Evolutionary conservation across 2,797 vertebrate species (phyloP).

Genomic region (Ctenochaetus hawaiiensis): DNA sequence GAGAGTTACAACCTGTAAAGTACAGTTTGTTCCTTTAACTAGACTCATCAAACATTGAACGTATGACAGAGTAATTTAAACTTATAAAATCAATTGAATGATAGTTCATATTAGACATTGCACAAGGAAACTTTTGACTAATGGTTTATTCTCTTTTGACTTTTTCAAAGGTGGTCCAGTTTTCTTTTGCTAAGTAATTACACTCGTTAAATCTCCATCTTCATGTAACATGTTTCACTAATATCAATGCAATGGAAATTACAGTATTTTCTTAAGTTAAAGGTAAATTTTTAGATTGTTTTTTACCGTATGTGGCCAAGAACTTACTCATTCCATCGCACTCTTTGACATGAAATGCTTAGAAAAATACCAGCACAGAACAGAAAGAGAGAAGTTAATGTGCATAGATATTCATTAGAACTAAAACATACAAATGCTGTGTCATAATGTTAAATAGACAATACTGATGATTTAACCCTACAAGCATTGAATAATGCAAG

Average conservation of each 20-base stretch:
- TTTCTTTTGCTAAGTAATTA: not conserved
- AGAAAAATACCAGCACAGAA: not conserved
- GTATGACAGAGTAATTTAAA: not conserved
- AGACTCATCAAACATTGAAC: not conserved
- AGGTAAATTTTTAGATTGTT: not conserved
- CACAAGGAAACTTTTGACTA: not conserved
- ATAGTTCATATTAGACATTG: not conserved
- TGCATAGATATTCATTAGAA: not conserved
- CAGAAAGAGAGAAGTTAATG: not conserved
- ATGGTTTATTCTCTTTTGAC: not conserved
- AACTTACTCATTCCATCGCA: not conserved
- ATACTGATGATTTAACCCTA: not conserved
- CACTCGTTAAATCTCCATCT: not conserved
- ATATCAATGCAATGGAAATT: not conserved
- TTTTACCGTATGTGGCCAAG: not conserved
- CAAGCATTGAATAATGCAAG: not conserved
- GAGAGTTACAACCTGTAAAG: not conserved
- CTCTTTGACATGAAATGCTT: not conserved
- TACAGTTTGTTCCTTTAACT: conserved; percentile 2
- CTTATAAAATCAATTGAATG: not conserved
- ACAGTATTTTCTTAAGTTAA: not conserved
- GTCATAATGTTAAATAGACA: not conserved
- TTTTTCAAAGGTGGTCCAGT: not conserved
- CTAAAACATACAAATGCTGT: not conserved
- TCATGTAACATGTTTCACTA: not conserved